Evolutionary conservation across 2,888 invertebrate species (phyloP), one percentile per base, ranked within the genome.

Genomic region (Trilocha varians): DNA sequence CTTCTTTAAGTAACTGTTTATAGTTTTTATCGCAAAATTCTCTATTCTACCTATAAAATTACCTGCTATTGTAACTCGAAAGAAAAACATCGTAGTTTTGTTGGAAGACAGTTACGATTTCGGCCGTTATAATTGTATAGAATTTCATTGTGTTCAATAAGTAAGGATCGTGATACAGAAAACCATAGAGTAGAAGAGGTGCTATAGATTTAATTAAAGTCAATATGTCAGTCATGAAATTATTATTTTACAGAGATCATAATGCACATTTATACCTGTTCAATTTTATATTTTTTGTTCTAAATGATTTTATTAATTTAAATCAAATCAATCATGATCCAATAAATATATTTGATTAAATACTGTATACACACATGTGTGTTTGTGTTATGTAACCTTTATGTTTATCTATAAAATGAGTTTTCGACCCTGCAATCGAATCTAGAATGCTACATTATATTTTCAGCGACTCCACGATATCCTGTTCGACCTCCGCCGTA

Each of bases 111-210:
- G 84, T 85, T 85, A 85, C 82, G 75, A 78, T 84, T 80, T 83
- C 55, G 80, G 79, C 84, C 84, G 85, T 85, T 85, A 84, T 85
- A 84, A 85, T 85, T 85, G 82, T 84, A 84, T 83, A 84, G 78
- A 78, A 83, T 79, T 83, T 76, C 73, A 72, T 79, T 83, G 74
- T 76, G 65, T 62, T 61, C 57, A 60, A 47, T 51, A 57, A 62
- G 65, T 52, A 59, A 48, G 39, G 51, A 58, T 56, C 53, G 43
- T 53, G 63, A 72, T 63, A 65, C 38, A 25, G 45, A 57, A 62
- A 61, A 14, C 8, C 33, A 35, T 69, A 16, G 78, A 80, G 68
- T 43, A 13, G 59, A 9, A 34, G 39, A 13, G 32, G 33, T 14
- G n/a, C n/a, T n/a, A n/a, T n/a, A n/a, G n/a, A n/a, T n/a, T n/a